Conservation (phyloP, 2,113 vertebrate genomes). For the Zapornia atra region DNA sequence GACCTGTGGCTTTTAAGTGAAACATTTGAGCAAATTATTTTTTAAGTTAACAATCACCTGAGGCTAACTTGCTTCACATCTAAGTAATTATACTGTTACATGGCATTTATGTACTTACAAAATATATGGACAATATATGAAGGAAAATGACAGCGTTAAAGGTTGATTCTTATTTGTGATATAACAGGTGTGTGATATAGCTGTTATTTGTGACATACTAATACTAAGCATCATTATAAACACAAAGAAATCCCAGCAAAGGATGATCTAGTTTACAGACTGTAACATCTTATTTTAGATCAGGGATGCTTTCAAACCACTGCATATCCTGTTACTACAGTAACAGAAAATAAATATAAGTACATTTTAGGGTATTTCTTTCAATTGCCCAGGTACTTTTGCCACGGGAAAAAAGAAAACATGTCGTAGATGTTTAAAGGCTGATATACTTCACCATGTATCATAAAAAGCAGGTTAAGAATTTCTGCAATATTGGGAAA, state of each 20-base stretch:
- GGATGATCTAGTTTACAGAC: neutral
- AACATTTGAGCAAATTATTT: neutral
- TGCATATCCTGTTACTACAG: neutral
- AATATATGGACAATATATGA: neutral
- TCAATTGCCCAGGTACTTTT: neutral
- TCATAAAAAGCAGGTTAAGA: neutral
- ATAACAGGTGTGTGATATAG: neutral
- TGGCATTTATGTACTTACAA: neutral
- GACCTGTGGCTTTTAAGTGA: neutral
- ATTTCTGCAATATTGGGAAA: neutral
- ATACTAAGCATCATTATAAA: neutral
- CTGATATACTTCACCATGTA: neutral
- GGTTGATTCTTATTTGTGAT: neutral
- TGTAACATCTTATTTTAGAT: neutral
- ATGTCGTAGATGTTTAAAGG: neutral
- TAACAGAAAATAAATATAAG: neutral
- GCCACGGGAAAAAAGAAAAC: neutral
- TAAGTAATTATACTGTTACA: neutral
- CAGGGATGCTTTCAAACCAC: neutral
- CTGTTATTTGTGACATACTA: neutral
- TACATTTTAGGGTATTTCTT: neutral
- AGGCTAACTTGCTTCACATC: neutral
- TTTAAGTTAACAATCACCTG: neutral
- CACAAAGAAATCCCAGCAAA: neutral
- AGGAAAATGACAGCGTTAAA: neutral